These are phyloP conservation scores for Coreius guichenoti DNA, from an alignment of 2,797 vertebrate genomes.

Conservation along the genomic window DNA sequence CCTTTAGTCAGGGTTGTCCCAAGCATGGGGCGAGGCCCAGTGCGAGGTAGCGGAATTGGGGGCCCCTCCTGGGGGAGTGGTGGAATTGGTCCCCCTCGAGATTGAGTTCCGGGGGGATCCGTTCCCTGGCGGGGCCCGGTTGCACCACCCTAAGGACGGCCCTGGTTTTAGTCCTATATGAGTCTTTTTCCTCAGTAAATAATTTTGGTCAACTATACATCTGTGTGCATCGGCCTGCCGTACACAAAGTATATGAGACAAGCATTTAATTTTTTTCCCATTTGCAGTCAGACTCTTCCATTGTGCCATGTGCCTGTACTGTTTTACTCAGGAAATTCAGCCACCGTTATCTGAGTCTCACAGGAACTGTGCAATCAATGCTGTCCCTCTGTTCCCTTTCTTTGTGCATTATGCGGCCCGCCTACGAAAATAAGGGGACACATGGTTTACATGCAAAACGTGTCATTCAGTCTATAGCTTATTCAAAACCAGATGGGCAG, in stretches of 20 bases:
- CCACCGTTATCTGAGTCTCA: conserved; percentile 54
- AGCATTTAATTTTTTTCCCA: neutral
- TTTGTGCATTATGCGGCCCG: conserved; percentile 8
- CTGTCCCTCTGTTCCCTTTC: conserved; percentile 48
- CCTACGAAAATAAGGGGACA: conserved; percentile 26
- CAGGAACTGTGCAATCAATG: conserved; percentile 51
- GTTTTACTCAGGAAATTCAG: conserved; percentile 46
- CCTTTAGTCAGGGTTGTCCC: too few relatives aligned
- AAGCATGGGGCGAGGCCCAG: too few relatives aligned
- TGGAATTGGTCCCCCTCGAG: too few relatives aligned
- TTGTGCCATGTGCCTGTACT: neutral
- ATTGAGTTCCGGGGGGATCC: too few relatives aligned
- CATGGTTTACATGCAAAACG: conserved; percentile 38
- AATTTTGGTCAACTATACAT: neutral
- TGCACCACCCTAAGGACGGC: too few relatives aligned
- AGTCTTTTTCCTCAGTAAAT: neutral
- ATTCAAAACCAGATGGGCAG: conserved; percentile 53
- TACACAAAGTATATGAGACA: neutral
- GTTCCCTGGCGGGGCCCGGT: too few relatives aligned
- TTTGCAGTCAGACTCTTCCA: conserved; percentile 16
- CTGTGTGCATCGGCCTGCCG: neutral
- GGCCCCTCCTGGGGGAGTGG: too few relatives aligned
- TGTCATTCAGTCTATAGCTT: conserved; percentile 39
- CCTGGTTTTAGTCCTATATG: too few relatives aligned
- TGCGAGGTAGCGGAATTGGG: too few relatives aligned